Percentiles rank a stretch among this genome's conserved stretches.
phyloP scores from a whole-genome alignment of 2,888 invertebrate genomes.

The Campoplex capitator region DNA sequence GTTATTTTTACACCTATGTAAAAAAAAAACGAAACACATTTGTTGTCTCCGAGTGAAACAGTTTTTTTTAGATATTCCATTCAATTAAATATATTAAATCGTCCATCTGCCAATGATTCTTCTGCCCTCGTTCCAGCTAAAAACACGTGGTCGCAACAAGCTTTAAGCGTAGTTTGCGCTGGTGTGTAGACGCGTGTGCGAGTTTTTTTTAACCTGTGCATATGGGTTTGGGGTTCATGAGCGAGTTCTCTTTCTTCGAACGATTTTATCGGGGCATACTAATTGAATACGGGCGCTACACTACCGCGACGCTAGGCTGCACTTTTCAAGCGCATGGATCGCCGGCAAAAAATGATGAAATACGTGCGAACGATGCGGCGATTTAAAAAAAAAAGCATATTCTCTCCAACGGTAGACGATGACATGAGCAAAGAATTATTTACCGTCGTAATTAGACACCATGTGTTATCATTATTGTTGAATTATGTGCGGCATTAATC shows the following conservation, averaged over 20 bases:
- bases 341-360: conserved; percentile 22
- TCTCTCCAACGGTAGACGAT: conserved; percentile 9
- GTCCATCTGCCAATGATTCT: conserved; percentile 8
- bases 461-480: conserved; percentile 13
- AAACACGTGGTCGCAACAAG: conserved; percentile 61
- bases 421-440: conserved; percentile 35
- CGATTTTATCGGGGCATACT: conserved; percentile 78
- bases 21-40: background rate
- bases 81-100: conserved; percentile 3
- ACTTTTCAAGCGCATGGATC: conserved; percentile 39
- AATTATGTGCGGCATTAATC: conserved; percentile 33
- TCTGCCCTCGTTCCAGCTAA: background rate
- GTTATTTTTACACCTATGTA: background rate
- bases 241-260: conserved; percentile 76
- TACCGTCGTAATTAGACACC: conserved; percentile 50
- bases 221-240: conserved; percentile 34
- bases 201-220: conserved; percentile 25
- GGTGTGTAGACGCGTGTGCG: conserved; percentile 32
- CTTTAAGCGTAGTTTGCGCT: conserved; percentile 25
- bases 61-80: background rate
- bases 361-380: conserved; percentile 43
- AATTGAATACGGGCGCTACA: conserved; percentile 77
- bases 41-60: background rate
- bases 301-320: conserved; percentile 64
- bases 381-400: background rate